Evolutionary conservation across 1,140 invertebrate species (phyloP), one percentile per base, ranked within the genome.

Genomic region (Halictus rubicundus): DNA sequence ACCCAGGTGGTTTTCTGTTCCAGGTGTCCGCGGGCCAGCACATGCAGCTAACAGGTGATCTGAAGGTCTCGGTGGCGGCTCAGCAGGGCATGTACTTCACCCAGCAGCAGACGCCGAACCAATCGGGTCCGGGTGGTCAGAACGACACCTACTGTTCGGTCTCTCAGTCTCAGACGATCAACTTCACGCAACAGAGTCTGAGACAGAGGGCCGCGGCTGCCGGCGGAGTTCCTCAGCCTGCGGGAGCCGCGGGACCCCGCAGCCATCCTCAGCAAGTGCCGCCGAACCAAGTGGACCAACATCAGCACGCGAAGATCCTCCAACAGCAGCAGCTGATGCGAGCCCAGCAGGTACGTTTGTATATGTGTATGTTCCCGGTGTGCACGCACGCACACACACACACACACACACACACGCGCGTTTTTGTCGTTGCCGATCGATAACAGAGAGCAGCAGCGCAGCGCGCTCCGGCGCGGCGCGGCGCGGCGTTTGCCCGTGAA

Each of bases 21-120:
- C 89, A 97, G 96, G 96, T 97, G 75, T 96, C 96, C 0, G 96
- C 96, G 84, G 96, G 96, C 4, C 96, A 97, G 89, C 96, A 97
- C 86, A 95, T 97, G 93, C 96, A 96, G 88, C 92, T 97, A 49
- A 95, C 94, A 82, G 95, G 95, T 59, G 95, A 96, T 60, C 89
- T 96, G 81, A 95, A 96, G 85, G 96, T 96, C 27, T 96, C 96
- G 0, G 95, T 96, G 39, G 96, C 96, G 1, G 95, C 96, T 6
- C 96, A 96, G 89, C 96, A 97, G 91, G 96, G 96, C 78, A 95
- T 96, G 94, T 96, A 96, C 92, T 96, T 96, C 89, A 95, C 91
- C 85, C 96, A 96, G 89, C 94, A 95, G 75, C 91, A 92, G 60
- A 87, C 81, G 59, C 91, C 91, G 52, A 93, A 91, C 72, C 91